These are phyloP conservation scores for Chrysogorgia sp. DNA, from an alignment of 92 coral and sea anemone species.

Conservation along the genomic window DNA sequence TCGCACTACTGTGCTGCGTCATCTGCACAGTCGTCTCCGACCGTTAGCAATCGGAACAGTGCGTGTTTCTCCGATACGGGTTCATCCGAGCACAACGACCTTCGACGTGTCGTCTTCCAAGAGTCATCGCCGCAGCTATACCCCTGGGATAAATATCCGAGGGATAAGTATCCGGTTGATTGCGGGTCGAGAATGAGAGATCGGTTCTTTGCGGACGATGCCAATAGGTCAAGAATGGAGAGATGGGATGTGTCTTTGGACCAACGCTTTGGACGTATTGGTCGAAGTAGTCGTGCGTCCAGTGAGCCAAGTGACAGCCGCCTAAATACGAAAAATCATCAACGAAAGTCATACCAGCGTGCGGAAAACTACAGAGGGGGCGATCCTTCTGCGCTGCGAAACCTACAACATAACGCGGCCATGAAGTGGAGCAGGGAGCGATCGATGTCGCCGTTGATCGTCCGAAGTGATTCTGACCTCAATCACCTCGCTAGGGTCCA, in stretches of 20 bases:
- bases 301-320: background rate
- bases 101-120: slow-evolving; percentile 35
- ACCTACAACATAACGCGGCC: background rate
- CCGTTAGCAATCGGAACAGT: slow-evolving; percentile 42
- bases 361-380: background rate
- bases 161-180: background rate
- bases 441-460: slow-evolving; percentile 7
- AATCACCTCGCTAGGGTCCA: slow-evolving; percentile 23
- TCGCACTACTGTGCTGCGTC: slow-evolving; percentile 26
- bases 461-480: slow-evolving; percentile 21
- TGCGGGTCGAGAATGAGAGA: background rate
- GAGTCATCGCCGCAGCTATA: background rate
- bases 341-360: background rate
- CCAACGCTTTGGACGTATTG: slow-evolving; percentile 21
- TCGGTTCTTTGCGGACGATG: background rate
- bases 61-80: slow-evolving; percentile 39
- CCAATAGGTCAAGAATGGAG: background rate
- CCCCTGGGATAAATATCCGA: background rate
- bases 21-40: slow-evolving; percentile 37
- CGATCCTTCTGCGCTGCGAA: background rate
- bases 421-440: slow-evolving; percentile 9
- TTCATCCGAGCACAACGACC: slow-evolving; percentile 13
- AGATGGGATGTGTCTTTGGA: slow-evolving; percentile 12
- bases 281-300: background rate
- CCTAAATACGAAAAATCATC: background rate